Percentiles rank a stretch among this genome's conserved stretches.
phyloP scores from a whole-genome alignment of 2,797 vertebrate genomes.

The Scolopax rusticola region DNA sequence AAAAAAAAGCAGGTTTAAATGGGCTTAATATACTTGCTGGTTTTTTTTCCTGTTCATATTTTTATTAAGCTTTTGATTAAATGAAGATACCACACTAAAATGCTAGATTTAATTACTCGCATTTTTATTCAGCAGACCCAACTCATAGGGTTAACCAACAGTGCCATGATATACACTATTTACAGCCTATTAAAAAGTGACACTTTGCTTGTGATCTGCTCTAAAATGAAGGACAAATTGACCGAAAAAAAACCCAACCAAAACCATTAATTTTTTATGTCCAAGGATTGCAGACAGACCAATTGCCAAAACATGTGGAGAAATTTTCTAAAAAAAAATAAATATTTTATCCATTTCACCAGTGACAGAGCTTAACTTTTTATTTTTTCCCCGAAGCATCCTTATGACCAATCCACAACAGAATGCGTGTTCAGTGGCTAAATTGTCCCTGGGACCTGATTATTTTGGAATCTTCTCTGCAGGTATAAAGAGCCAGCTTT shows the following conservation, averaged over 20 bases:
- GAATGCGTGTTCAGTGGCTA: not conserved
- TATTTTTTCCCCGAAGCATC: not conserved
- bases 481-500: not conserved
- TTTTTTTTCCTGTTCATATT: not conserved
- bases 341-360: not conserved
- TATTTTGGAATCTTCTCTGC: constrained; percentile 38
- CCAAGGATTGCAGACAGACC: not conserved
- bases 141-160: not conserved
- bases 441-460: constrained; percentile 14
- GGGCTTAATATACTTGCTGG: not conserved
- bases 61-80: not conserved
- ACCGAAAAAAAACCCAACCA: not conserved
- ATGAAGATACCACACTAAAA: not conserved
- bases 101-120: rapidly evolving
- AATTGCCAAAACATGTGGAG: not conserved
- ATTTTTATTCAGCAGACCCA: not conserved
- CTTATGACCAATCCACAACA: not conserved
- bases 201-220: not conserved
- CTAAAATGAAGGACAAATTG: not conserved
- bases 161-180: not conserved
- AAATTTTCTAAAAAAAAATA: not conserved
- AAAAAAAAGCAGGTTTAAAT: not conserved
- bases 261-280: rapidly evolving
- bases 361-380: not conserved
- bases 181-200: not conserved